Conservation (phyloP, 1,140 invertebrate species). For the Plutomurus gul region DNA sequence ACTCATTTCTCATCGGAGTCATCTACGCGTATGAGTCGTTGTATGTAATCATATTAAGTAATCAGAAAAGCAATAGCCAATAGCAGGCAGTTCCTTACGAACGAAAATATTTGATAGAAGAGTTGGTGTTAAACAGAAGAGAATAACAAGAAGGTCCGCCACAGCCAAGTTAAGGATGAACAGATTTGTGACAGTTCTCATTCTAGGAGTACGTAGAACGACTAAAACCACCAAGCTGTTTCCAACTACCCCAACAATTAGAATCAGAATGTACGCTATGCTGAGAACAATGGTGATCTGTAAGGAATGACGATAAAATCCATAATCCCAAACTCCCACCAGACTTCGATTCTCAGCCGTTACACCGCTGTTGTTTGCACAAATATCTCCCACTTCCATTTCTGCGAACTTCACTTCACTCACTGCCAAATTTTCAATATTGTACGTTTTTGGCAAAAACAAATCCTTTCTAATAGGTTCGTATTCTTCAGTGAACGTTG, state of each 20-base stretch:
- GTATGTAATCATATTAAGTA: too few relatives aligned
- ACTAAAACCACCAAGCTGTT: slow-evolving; percentile 91
- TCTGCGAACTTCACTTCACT: neutral
- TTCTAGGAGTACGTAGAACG: slow-evolving; percentile 79
- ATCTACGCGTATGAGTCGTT: too few relatives aligned
- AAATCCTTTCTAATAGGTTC: too few relatives aligned
- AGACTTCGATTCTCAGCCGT: neutral
- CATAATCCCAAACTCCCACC: neutral
- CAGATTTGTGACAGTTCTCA: slow-evolving; percentile 92
- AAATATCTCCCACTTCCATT: neutral
- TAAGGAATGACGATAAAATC: slow-evolving; percentile 66
- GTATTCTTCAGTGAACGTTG: neutral
- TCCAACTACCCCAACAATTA: slow-evolving; percentile 81
- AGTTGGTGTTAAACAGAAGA: slow-evolving; percentile 90
- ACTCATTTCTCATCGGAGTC: too few relatives aligned
- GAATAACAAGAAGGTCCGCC: slow-evolving; percentile 89
- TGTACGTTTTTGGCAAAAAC: too few relatives aligned
- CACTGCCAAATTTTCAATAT: too few relatives aligned
- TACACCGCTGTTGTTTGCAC: neutral
- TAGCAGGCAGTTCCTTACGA: too few relatives aligned
- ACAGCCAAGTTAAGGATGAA: slow-evolving; percentile 94
- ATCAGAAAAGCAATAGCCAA: too few relatives aligned
- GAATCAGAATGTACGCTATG: slow-evolving; percentile 79
- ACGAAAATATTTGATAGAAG: slow-evolving; percentile 90
- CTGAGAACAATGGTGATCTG: slow-evolving; percentile 80